A percentile compares a stretch with the other conserved stretches of the same genome.
Evolutionary conservation across 2,888 invertebrate genomes (phyloP).

Genomic region (Cyclophora punctaria): DNA sequence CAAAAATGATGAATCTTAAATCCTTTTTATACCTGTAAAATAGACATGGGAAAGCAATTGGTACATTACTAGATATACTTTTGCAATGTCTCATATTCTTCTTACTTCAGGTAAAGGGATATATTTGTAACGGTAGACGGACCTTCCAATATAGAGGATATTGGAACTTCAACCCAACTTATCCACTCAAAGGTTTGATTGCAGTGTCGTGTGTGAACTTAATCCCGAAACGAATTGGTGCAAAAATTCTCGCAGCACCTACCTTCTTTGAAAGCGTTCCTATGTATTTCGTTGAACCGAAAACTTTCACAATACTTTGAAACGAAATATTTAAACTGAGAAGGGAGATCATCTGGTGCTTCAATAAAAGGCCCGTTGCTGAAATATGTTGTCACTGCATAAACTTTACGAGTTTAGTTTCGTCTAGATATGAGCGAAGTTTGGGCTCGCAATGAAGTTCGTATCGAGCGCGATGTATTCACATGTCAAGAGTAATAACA

Average conservation of each 20-base stretch:
- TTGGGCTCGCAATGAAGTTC: constrained; percentile 35
- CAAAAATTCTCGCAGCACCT: constrained; percentile 49
- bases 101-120: too few species aligned
- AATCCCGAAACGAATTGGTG: constrained; percentile 49
- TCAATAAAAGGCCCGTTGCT: constrained; percentile 65
- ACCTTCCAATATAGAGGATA: too few species aligned
- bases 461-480: constrained; percentile 33
- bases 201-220: constrained; percentile 46
- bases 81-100: too few species aligned
- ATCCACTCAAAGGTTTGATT: constrained; percentile 55
- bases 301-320: constrained; percentile 69
- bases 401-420: constrained; percentile 69
- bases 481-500: constrained; percentile 25
- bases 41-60: too few species aligned
- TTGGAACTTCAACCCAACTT: too few species aligned
- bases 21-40: too few species aligned
- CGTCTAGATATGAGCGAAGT: constrained; percentile 49
- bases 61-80: too few species aligned
- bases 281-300: constrained; percentile 69
- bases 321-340: constrained; percentile 57
- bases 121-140: too few species aligned
- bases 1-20: too few species aligned
- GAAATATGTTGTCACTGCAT: constrained; percentile 73
- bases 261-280: constrained; percentile 68
- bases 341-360: constrained; percentile 58